These are phyloP conservation scores for Limanda limanda DNA, from an alignment of 2,113 vertebrate species.

Conservation along the genomic window DNA sequence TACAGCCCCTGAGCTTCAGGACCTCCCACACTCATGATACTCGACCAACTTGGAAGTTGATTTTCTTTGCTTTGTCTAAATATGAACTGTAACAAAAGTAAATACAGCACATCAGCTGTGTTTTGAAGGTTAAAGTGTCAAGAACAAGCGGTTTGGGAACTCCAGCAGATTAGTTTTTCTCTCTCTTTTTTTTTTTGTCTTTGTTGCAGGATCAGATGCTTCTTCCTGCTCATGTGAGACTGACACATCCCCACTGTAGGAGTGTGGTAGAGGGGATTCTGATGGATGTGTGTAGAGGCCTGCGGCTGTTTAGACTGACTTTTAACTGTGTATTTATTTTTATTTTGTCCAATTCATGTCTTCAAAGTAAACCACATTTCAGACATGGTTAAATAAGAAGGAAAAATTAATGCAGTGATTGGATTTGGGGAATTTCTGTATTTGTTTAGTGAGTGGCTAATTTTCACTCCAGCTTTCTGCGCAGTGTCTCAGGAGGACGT, in stretches of 20 bases:
- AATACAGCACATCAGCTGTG: background rate
- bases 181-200: constrained; percentile 21
- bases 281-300: background rate
- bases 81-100: background rate
- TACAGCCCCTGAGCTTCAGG: constrained; percentile 15
- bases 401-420: too few species aligned
- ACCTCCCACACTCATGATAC: constrained; percentile 3
- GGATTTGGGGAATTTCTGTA: background rate
- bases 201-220: constrained; percentile 53
- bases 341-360: background rate
- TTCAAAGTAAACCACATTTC: background rate
- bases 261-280: background rate
- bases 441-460: background rate
- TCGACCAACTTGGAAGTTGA: constrained; percentile 3
- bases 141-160: constrained; percentile 31
- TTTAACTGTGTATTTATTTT: background rate
- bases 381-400: too few species aligned
- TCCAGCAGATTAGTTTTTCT: constrained; percentile 3
- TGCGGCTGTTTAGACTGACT: background rate
- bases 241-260: constrained; percentile 22
- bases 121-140: background rate
- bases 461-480: background rate
- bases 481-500: background rate
- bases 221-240: constrained; percentile 53
- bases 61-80: background rate